Evolutionary conservation across 2,888 invertebrate genomes (phyloP).

Genomic region (Caenorhabditis afra): DNA sequence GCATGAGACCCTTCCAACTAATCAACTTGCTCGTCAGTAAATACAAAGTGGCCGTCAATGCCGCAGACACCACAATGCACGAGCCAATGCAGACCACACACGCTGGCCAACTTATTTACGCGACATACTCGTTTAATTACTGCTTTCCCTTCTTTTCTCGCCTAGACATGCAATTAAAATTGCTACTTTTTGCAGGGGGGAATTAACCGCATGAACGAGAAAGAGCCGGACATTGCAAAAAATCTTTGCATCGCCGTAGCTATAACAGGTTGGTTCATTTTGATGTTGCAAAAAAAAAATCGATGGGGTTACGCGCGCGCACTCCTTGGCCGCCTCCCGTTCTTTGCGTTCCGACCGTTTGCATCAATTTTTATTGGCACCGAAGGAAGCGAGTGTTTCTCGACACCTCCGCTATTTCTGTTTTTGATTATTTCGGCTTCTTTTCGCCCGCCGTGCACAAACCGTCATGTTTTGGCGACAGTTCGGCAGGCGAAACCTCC

Average conservation of each 20-base stretch:
- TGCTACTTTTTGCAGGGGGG: slow-evolving; percentile 12
- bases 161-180: background rate
- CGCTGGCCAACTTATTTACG: slow-evolving; percentile 24
- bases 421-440: slow-evolving; percentile 20
- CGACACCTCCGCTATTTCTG: slow-evolving; percentile 32
- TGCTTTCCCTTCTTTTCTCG: background rate
- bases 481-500: slow-evolving; percentile 50
- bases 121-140: slow-evolving; percentile 8
- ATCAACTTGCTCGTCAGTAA: background rate
- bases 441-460: slow-evolving; percentile 38
- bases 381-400: slow-evolving; percentile 16
- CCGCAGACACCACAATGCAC: slow-evolving; percentile 34
- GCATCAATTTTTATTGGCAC: slow-evolving; percentile 39
- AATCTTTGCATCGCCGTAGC: slow-evolving; percentile 34
- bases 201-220: slow-evolving; percentile 38
- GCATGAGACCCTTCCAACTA: background rate
- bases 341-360: no score
- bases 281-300: no score
- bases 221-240: slow-evolving; percentile 26
- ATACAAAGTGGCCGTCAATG: background rate
- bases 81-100: slow-evolving; percentile 28
- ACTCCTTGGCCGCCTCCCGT: slow-evolving; percentile 5
- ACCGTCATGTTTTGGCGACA: slow-evolving; percentile 54
- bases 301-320: slow-evolving; percentile 8
- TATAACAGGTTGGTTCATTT: slow-evolving; percentile 47